Percentiles rank a stretch among this genome's conserved stretches.
phyloP scores from a whole-genome alignment of 2,888 invertebrate genomes.

The Tortricodes alternella region DNA sequence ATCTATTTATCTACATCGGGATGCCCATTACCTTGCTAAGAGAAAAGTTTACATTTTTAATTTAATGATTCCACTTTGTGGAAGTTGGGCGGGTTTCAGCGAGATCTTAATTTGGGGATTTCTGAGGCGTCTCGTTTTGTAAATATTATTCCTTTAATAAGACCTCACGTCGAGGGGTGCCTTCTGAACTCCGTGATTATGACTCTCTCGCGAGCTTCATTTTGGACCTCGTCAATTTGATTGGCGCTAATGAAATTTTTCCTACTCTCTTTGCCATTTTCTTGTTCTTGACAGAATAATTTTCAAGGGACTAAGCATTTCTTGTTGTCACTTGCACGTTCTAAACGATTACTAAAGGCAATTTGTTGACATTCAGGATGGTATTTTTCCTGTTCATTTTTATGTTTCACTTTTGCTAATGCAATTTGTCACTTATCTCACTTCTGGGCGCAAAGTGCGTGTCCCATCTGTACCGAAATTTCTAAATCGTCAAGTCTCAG shows the following conservation, averaged over 20 bases:
- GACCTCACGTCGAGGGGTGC: conserved; percentile 81
- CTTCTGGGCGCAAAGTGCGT: conserved; percentile 66
- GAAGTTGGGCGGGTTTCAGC: conserved; percentile 83
- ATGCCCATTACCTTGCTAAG: conserved; percentile 84
- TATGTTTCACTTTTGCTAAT: conserved; percentile 78
- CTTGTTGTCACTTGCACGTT: conserved; percentile 69
- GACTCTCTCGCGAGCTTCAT: conserved; percentile 81
- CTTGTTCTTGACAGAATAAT: conserved; percentile 81
- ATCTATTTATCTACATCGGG: conserved; percentile 84
- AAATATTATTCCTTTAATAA: conserved; percentile 84
- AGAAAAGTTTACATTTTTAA: conserved; percentile 84
- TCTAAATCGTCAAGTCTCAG: conserved; percentile 79
- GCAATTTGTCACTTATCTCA: conserved; percentile 77
- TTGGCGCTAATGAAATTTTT: conserved; percentile 83
- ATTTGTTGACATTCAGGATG: conserved; percentile 66
- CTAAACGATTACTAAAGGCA: conserved; percentile 68
- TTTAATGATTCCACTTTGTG: conserved; percentile 84
- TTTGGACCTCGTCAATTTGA: conserved; percentile 83
- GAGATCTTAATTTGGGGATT: conserved; percentile 83
- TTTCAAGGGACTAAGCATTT: conserved; percentile 68
- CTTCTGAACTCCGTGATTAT: conserved; percentile 81
- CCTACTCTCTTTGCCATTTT: conserved; percentile 74
- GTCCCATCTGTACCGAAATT: conserved; percentile 80
- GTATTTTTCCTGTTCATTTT: conserved; percentile 73
- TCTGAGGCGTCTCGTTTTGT: conserved; percentile 83